Percentiles rank a stretch among this genome's conserved stretches.
Evolutionary conservation across 2,797 vertebrate genomes (phyloP).

Genomic region (Poecilia picta): DNA sequence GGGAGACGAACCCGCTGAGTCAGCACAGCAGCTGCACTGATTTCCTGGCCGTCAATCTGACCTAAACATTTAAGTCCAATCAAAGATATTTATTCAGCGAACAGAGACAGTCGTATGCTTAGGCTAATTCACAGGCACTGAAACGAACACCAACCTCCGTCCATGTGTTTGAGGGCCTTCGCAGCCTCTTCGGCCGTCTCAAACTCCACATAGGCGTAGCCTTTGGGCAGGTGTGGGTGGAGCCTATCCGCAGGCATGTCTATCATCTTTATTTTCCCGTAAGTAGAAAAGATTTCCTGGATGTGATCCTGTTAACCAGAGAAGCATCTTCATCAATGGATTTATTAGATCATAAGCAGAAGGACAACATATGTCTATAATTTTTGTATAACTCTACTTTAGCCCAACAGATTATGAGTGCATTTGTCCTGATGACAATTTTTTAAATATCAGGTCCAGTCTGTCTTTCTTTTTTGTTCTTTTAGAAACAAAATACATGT

Average conservation of each 20-base stretch:
- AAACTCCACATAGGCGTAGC: slow-evolving; percentile 94
- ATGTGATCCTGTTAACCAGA: slow-evolving; percentile 87
- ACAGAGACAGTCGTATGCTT: no score
- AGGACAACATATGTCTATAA: background rate
- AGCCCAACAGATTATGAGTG: background rate
- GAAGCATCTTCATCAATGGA: background rate
- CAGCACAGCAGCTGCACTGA: slow-evolving; percentile 91
- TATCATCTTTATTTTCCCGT: slow-evolving; percentile 94
- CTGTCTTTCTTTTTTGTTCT: background rate
- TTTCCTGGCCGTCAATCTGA: slow-evolving; percentile 95
- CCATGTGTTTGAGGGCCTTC: slow-evolving; percentile 96
- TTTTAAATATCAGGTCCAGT: background rate
- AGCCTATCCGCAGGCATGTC: slow-evolving; percentile 92
- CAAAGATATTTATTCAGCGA: background rate
- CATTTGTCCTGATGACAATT: background rate
- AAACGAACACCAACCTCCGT: slow-evolving; percentile 84
- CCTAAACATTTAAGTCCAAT: slow-evolving; percentile 69
- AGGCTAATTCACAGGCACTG: background rate
- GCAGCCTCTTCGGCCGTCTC: slow-evolving; percentile 92
- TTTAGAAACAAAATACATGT: background rate
- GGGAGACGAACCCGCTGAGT: slow-evolving; percentile 85
- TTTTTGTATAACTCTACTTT: background rate
- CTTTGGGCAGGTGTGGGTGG: slow-evolving; percentile 89
- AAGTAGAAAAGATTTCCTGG: slow-evolving; percentile 95
- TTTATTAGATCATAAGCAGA: background rate